Evolutionary conservation across 2,888 invertebrate genomes (phyloP).

Genomic region (Drosophila infuscata): DNA sequence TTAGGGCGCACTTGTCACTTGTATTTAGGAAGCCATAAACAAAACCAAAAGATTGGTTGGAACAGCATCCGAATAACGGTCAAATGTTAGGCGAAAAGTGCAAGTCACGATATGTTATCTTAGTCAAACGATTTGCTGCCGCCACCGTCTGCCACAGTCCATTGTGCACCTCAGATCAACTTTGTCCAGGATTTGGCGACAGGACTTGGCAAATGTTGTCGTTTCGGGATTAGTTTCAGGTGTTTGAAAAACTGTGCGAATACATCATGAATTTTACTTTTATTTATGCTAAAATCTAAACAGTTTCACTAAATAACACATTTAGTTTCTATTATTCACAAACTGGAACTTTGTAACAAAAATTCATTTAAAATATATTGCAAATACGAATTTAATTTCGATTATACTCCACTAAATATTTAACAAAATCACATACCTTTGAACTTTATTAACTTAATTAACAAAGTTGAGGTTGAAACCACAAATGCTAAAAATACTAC

Average conservation of each 20-base stretch:
- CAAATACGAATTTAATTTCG: neutral
- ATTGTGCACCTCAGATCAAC: slow-evolving; percentile 10
- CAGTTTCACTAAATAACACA: neutral
- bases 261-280: neutral
- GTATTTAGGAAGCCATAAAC: slow-evolving; percentile 63
- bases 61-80: neutral
- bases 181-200: neutral
- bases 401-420: neutral
- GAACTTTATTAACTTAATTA: slow-evolving; percentile 17
- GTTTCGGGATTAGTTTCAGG: neutral
- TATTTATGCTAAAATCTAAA: neutral
- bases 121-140: slow-evolving; percentile 29
- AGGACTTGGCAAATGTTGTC: slow-evolving; percentile 7
- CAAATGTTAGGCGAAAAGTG: slow-evolving; percentile 23
- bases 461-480: slow-evolving; percentile 12
- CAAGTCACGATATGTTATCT: slow-evolving; percentile 51
- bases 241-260: neutral
- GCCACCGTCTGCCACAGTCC: slow-evolving; percentile 7
- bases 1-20: slow-evolving; percentile 59
- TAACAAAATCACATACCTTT: neutral
- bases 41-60: slow-evolving; percentile 15
- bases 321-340: neutral
- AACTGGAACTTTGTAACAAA: neutral
- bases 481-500: neutral
- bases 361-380: no score